Percentiles rank a stretch among this genome's conserved stretches.
Evolutionary conservation across 2,113 vertebrate species (phyloP).

Genomic region (Gobiocypris rarus): DNA sequence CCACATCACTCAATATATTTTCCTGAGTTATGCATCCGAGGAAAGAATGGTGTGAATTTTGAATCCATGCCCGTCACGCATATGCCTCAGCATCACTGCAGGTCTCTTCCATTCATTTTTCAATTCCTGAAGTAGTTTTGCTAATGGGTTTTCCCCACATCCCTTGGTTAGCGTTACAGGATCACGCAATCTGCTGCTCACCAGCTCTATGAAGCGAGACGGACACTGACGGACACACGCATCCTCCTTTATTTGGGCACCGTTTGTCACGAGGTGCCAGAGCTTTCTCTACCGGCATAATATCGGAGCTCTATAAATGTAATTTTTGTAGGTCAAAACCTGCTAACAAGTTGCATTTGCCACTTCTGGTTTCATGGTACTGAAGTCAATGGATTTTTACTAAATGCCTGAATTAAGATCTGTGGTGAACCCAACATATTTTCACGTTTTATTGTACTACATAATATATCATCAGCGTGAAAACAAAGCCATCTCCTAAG

Average conservation of each 20-base stretch:
- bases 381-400: neutral
- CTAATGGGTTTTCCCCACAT: neutral
- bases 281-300: neutral
- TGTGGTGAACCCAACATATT: neutral
- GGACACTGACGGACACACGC: neutral
- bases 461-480: neutral
- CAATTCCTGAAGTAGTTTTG: neutral
- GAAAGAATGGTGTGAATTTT: neutral
- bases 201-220: neutral
- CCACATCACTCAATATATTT: conserved; percentile 10
- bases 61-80: neutral
- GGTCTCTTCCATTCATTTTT: neutral
- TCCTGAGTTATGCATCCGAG: conserved; percentile 8
- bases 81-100: neutral
- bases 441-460: neutral
- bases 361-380: neutral
- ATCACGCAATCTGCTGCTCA: neutral
- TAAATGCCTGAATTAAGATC: too few species aligned
- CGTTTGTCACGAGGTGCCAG: neutral
- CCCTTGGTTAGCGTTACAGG: neutral
- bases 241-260: neutral
- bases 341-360: neutral
- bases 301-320: neutral
- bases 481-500: too few species aligned
- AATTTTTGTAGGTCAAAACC: neutral